A percentile compares a stretch with the other conserved stretches of the same genome.
phyloP scores from a whole-genome alignment of 2,797 vertebrate species.

The Erpetoichthys calabaricus region DNA sequence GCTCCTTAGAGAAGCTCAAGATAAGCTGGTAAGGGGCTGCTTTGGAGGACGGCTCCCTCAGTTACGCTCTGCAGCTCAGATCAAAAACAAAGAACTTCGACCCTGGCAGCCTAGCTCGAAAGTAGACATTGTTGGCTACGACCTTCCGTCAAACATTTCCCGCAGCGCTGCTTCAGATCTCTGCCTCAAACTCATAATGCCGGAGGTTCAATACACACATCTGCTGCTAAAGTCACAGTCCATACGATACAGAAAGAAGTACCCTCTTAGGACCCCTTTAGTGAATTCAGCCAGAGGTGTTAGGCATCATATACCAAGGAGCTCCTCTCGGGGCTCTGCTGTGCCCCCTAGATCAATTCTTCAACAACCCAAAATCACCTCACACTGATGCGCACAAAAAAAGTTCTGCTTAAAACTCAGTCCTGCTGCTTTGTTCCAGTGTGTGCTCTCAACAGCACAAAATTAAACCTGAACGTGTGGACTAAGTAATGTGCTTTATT shows the following conservation, averaged over 20 bases:
- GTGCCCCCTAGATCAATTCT: no score
- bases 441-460: no score
- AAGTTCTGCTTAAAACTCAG: no score
- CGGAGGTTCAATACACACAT: constrained; percentile 60
- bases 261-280: constrained; percentile 16
- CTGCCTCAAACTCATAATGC: constrained; percentile 69
- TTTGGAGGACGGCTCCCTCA: constrained; percentile 44
- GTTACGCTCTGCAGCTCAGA: constrained; percentile 50
- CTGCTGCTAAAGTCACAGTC: constrained; percentile 57
- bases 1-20: constrained; percentile 47
- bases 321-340: no score
- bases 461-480: no score
- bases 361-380: no score
- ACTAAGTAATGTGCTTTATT: no score
- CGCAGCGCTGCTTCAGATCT: constrained; percentile 34
- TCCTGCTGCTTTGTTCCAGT: no score
- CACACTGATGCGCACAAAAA: no score
- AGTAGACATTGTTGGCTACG: constrained; percentile 70
- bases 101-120: constrained; percentile 69
- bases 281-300: no score
- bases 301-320: no score
- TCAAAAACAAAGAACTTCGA: constrained; percentile 66
- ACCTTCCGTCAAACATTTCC: constrained; percentile 49
- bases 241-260: constrained; percentile 29
- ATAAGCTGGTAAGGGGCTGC: constrained; percentile 51